These are phyloP conservation scores for Mormoops blainvillei DNA, from an alignment of 2,113 vertebrate genomes.

Conservation along the genomic window DNA sequence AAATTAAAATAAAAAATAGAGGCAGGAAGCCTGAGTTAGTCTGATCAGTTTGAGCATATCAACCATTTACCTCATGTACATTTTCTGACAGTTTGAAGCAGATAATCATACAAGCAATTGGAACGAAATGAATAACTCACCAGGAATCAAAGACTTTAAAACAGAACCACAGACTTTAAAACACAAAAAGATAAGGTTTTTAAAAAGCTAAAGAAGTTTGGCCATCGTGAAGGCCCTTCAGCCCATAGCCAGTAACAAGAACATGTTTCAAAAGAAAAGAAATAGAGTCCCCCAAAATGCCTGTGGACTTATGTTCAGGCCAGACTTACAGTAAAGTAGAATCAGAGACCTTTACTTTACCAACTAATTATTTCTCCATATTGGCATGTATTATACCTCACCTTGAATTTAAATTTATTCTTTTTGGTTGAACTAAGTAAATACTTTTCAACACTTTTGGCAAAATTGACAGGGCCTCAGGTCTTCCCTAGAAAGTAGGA, in stretches of 20 bases:
- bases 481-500: neutral
- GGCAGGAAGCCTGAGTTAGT: neutral
- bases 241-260: neutral
- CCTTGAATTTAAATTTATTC: constrained; percentile 29
- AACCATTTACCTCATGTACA: neutral
- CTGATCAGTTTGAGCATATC: neutral
- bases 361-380: neutral
- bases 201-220: neutral
- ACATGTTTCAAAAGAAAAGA: neutral
- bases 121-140: neutral
- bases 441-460: neutral
- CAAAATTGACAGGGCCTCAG: neutral
- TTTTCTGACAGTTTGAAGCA: neutral
- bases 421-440: neutral
- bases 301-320: neutral
- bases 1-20: neutral
- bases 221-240: neutral
- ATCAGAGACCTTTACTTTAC: neutral
- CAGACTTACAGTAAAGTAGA: neutral
- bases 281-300: neutral
- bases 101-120: neutral
- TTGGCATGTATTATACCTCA: neutral
- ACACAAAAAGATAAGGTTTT: neutral
- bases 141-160: neutral
- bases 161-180: neutral